Conservation (phyloP, 2,888 invertebrate species). For the Thecophora atra region DNA sequence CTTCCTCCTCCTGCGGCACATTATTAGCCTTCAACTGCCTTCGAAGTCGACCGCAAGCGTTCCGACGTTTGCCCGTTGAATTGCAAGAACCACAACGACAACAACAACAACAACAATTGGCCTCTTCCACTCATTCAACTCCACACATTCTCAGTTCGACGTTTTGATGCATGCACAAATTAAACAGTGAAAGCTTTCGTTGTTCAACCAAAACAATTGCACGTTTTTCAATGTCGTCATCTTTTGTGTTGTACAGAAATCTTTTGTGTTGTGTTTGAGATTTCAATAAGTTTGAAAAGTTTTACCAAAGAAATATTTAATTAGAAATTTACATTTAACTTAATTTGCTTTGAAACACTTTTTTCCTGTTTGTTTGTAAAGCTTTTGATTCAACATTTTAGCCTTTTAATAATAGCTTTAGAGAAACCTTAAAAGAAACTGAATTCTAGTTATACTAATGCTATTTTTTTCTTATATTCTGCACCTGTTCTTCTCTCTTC, state of each 20-base stretch:
- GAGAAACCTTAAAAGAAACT: not conserved
- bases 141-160: slow-evolving; percentile 1
- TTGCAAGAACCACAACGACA: no score
- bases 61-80: no score
- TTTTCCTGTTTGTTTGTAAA: not conserved
- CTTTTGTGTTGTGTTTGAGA: slow-evolving; percentile 5
- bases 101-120: no score
- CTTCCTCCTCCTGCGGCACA: not conserved
- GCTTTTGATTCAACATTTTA: not conserved
- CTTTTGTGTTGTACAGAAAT: slow-evolving; percentile 17
- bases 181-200: slow-evolving; percentile 11
- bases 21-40: no score
- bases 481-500: slow-evolving; percentile 1
- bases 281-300: not conserved
- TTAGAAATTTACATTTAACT: slow-evolving; percentile 4
- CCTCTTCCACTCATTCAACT: not conserved
- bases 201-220: slow-evolving; percentile 20
- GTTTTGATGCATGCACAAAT: slow-evolving; percentile 21
- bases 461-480: slow-evolving; percentile 31
- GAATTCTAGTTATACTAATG: slow-evolving; percentile 25
- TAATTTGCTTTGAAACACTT: not conserved
- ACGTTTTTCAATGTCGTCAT: slow-evolving; percentile 16
- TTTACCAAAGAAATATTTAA: not conserved
- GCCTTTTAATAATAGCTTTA: not conserved
- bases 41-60: no score